Evolutionary conservation across 2,797 vertebrate genomes (phyloP), one percentile per base, ranked within the genome.

Genomic region (Coccyzus lansbergi): DNA sequence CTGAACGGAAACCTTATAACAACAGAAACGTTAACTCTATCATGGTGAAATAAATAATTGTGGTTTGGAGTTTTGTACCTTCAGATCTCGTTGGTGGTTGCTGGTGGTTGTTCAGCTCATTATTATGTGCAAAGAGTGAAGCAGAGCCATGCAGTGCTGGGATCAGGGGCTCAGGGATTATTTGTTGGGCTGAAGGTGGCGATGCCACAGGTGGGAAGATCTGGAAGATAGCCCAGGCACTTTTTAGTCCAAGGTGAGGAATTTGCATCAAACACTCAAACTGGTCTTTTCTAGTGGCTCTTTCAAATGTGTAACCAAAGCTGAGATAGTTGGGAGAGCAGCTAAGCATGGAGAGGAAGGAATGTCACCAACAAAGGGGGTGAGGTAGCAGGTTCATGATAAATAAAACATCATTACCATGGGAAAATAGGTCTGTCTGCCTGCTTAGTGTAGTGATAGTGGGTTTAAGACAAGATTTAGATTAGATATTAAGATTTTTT

Each of bases 91-190:
- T 26, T 72, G 49, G 5, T 60, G 3, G 0, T 22, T 46, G 52
- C 26, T 21, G 0, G 11, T 63, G 21, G 55, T 71, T 38, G 40
- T 38, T 71, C 53, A 33, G 33, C 44, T 80, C 1, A 0, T 48
- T 56, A 5, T 4, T n/a, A 5, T 15, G 26, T 31, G 17, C 58
- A 62, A 12, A 60, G 26, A 36, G 53, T 2, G 5, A 84, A 59
- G 44, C 4, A 1, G 59, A 72, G 29, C 19, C 5, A 0, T 44
- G 52, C 60, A 36, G 12, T 2, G 3, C 26, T 44, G 72, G 4
- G 34, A 7, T 15, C 1, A 0, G 24, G 56, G 28, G 21, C 59
- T 58, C 34, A 19, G 9, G 42, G 55, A 19, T 59, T 87, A 20
- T 18, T 69, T 6, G 2, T 24, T 56, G 33, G 36, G 49, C 29